Conservation (phyloP, 2,113 vertebrate species). For the Atractosteus spatula region DNA sequence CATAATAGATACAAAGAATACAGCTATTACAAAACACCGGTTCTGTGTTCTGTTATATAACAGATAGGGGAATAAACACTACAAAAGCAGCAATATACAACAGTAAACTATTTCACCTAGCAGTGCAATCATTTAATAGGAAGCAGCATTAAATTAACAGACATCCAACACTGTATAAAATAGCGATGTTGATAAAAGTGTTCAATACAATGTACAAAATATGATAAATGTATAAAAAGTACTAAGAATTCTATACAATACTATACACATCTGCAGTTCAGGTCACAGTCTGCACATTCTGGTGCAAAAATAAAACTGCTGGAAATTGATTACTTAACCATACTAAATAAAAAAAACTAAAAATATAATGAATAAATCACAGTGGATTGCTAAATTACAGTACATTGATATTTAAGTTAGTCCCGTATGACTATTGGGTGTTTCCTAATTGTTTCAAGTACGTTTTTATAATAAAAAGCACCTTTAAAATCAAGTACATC, state of each 20-base stretch:
- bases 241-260: constrained; percentile 21
- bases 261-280: constrained; percentile 23
- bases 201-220: constrained; percentile 51
- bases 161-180: constrained; percentile 62
- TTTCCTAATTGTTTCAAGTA: constrained; percentile 11
- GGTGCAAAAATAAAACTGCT: constrained; percentile 26
- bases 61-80: constrained; percentile 33
- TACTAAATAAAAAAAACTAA: constrained; percentile 18
- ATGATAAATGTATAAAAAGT: constrained; percentile 69
- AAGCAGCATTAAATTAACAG: constrained; percentile 71
- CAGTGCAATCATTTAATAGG: constrained; percentile 69
- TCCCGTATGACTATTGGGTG: constrained; percentile 14
- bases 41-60: constrained; percentile 23
- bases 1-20: constrained; percentile 38
- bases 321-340: constrained; percentile 21
- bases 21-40: constrained; percentile 35
- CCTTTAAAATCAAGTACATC: not conserved
- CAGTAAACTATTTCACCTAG: constrained; percentile 53
- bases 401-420: constrained; percentile 44
- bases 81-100: constrained; percentile 58
- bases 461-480: not conserved
- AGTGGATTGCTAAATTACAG: constrained; percentile 41
- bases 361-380: constrained; percentile 8
- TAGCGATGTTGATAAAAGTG: constrained; percentile 59
- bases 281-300: constrained; percentile 30